A percentile compares a stretch with the other conserved stretches of the same genome.
phyloP scores from a whole-genome alignment of 2,113 vertebrate genomes.

The Narcine bancroftii region DNA sequence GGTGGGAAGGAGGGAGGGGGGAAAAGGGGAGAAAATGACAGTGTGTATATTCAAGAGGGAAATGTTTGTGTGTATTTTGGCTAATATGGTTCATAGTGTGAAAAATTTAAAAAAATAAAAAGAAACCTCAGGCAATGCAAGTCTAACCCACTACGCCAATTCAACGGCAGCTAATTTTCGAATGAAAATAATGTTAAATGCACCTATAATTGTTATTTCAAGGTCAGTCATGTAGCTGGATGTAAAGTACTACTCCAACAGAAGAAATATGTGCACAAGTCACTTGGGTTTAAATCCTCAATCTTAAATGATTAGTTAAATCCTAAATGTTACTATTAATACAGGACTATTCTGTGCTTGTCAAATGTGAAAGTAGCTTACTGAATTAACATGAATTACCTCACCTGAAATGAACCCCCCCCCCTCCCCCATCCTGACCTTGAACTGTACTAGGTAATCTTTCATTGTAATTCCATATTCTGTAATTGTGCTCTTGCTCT shows the following conservation, averaged over 20 bases:
- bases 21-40: too few species aligned
- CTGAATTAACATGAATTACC: too few species aligned
- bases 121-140: neutral
- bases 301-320: slow-evolving; percentile 4
- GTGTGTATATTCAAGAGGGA: too few species aligned
- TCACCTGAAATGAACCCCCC: too few species aligned
- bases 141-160: neutral
- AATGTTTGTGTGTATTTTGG: too few species aligned
- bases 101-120: too few species aligned
- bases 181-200: neutral
- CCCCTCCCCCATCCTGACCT: too few species aligned
- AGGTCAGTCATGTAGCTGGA: neutral
- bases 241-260: neutral
- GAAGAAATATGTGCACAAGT: neutral
- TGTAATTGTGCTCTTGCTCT: too few species aligned
- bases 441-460: too few species aligned
- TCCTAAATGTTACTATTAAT: neutral
- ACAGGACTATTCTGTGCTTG: neutral
- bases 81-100: too few species aligned
- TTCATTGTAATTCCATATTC: too few species aligned
- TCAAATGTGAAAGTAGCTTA: neutral
- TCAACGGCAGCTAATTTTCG: neutral
- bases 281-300: neutral
- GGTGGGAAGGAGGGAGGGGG: too few species aligned
- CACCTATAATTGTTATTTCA: neutral